phyloP scores from a whole-genome alignment of 2,888 invertebrate genomes.

The Junonia oenone region DNA sequence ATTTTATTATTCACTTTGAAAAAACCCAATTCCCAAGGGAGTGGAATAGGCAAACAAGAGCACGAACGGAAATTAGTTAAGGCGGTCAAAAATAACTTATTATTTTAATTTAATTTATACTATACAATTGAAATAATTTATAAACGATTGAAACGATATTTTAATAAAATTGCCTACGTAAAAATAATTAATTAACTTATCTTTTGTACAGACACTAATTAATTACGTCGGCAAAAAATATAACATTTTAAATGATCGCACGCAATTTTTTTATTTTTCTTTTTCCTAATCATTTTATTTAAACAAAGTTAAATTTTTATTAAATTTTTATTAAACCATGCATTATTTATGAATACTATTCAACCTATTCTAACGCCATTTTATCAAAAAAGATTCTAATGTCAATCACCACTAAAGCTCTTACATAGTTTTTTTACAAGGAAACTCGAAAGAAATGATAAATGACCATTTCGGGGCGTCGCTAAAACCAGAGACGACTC shows the following conservation, averaged over 20 bases:
- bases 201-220: not conserved
- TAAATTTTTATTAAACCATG: too few relatives aligned
- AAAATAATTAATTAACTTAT: not conserved
- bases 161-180: not conserved
- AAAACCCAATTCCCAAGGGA: not conserved
- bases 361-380: too few relatives aligned
- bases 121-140: not conserved
- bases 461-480: slow-evolving; percentile 45
- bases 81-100: too few relatives aligned
- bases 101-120: too few relatives aligned
- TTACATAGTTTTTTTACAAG: slow-evolving; percentile 12
- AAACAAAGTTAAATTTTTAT: too few relatives aligned
- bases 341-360: too few relatives aligned
- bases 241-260: not conserved
- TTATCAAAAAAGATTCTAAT: not conserved
- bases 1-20: too few relatives aligned
- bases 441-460: slow-evolving; percentile 13
- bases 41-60: too few relatives aligned
- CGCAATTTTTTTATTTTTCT: too few relatives aligned
- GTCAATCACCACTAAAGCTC: slow-evolving; percentile 10
- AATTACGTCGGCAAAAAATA: not conserved
- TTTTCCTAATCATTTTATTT: too few relatives aligned
- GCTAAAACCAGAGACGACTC: slow-evolving; percentile 50
- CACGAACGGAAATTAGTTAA: too few relatives aligned
- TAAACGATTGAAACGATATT: not conserved